These are phyloP conservation scores for Zonitis immaculata DNA, from an alignment of 2,888 invertebrate genomes.

Conservation along the genomic window DNA sequence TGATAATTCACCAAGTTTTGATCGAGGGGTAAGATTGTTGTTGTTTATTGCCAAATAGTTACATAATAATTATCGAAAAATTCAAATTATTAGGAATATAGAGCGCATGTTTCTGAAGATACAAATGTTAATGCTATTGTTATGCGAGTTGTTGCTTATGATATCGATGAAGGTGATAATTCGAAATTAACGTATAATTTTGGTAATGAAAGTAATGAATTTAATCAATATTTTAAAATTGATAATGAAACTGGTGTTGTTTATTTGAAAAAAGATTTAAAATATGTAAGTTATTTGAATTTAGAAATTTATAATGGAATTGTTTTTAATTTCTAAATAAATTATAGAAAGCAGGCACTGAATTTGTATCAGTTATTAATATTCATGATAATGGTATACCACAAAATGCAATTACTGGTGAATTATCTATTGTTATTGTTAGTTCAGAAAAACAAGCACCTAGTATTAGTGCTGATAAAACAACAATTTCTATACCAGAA, in stretches of 20 bases:
- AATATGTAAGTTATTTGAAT: constrained; percentile 29
- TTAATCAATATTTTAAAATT: constrained; percentile 70
- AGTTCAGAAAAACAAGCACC: constrained; percentile 85
- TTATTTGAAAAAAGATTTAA: constrained; percentile 37
- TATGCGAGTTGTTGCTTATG: constrained; percentile 88
- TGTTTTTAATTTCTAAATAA: background rate
- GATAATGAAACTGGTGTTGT: constrained; percentile 81
- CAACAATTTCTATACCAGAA: constrained; percentile 64
- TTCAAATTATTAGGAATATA: constrained; percentile 51
- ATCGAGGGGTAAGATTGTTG: constrained; percentile 67
- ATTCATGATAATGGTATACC: constrained; percentile 73
- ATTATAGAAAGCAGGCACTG: constrained; percentile 57
- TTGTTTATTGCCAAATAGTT: too few species aligned
- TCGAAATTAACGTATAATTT: constrained; percentile 73
- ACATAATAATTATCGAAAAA: too few species aligned
- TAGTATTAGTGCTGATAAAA: constrained; percentile 60
- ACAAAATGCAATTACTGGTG: constrained; percentile 64
- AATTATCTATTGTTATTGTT: constrained; percentile 78
- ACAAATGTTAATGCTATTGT: constrained; percentile 66
- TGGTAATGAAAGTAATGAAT: constrained; percentile 48
- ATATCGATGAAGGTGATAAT: constrained; percentile 88
- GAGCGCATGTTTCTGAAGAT: constrained; percentile 80
- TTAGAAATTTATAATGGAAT: background rate
- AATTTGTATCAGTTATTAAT: constrained; percentile 66
- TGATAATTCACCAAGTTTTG: constrained; percentile 81